A percentile compares a stretch with the other conserved stretches of the same genome.
Evolutionary conservation across 2,888 invertebrate species (phyloP).

Genomic region (Nemapogon koenigi): DNA sequence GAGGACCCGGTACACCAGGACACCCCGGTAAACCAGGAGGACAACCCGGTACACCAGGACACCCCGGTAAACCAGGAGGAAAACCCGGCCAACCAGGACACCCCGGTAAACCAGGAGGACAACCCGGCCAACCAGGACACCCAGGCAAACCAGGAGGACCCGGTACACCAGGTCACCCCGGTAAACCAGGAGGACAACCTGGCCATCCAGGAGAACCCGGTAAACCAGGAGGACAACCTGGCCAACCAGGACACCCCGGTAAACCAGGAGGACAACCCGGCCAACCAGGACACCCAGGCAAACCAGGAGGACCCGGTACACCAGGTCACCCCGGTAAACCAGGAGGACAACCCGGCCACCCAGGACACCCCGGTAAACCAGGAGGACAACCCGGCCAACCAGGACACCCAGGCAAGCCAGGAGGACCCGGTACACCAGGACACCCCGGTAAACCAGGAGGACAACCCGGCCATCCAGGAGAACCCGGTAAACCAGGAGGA

Average conservation of each 20-base stretch:
- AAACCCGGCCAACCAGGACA: not conserved
- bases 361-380: constrained; percentile 1
- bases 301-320: not conserved
- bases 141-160: constrained; percentile 2
- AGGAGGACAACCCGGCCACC: not conserved
- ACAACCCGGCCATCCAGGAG: constrained; percentile 7
- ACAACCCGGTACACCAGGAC: constrained; percentile 10
- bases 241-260: constrained; percentile 18
- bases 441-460: constrained; percentile 7
- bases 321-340: constrained; percentile 2
- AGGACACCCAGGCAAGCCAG: constrained; percentile 10
- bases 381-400: constrained; percentile 5
- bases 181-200: constrained; percentile 21
- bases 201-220: constrained; percentile 21
- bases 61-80: constrained; percentile 11
- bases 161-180: not conserved
- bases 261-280: constrained; percentile 17
- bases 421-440: constrained; percentile 8
- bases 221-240: constrained; percentile 21
- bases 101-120: not conserved
- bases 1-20: not conserved
- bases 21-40: constrained; percentile 10
- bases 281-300: not conserved
- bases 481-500: constrained; percentile 7
- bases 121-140: not conserved